A percentile compares a stretch with the other conserved stretches of the same genome.
phyloP scores from a whole-genome alignment of 2,797 vertebrate species.

The Coccyzus lansbergi region DNA sequence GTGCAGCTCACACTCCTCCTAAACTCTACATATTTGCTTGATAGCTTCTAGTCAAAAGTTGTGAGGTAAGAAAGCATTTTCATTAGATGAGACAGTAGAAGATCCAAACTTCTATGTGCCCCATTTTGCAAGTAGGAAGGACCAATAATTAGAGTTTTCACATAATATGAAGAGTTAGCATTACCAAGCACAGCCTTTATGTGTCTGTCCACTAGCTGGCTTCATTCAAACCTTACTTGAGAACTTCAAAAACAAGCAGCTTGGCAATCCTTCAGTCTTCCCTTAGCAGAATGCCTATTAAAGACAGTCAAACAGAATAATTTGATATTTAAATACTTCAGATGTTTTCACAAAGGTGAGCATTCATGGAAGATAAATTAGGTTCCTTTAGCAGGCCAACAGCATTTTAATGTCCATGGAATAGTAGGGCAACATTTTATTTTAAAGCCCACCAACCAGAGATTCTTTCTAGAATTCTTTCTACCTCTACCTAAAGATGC shows the following conservation, averaged over 20 bases:
- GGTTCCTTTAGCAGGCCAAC: not conserved
- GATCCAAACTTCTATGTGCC: not conserved
- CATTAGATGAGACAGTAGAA: not conserved
- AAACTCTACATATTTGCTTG: not conserved
- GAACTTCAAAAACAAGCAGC: not conserved
- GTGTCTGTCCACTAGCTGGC: not conserved
- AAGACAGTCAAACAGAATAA: not conserved
- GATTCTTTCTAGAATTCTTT: not conserved
- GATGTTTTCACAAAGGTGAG: not conserved
- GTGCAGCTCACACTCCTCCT: not conserved
- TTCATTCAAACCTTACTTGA: not conserved
- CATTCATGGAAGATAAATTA: not conserved
- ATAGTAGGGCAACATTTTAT: not conserved
- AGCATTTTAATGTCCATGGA: not conserved
- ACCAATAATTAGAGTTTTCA: not conserved
- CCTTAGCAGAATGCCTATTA: not conserved
- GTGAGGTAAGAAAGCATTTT: not conserved
- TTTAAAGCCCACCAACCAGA: not conserved
- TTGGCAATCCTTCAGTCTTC: not conserved
- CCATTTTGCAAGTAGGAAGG: not conserved
- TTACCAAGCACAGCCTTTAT: not conserved
- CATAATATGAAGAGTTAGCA: not conserved
- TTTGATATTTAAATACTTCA: not conserved
- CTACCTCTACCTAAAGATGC: not conserved
- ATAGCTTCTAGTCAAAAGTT: not conserved